Percentiles rank a stretch among this genome's conserved stretches.
Evolutionary conservation across 2,797 vertebrate genomes (phyloP).

Genomic region (Halcyon leucocephala): DNA sequence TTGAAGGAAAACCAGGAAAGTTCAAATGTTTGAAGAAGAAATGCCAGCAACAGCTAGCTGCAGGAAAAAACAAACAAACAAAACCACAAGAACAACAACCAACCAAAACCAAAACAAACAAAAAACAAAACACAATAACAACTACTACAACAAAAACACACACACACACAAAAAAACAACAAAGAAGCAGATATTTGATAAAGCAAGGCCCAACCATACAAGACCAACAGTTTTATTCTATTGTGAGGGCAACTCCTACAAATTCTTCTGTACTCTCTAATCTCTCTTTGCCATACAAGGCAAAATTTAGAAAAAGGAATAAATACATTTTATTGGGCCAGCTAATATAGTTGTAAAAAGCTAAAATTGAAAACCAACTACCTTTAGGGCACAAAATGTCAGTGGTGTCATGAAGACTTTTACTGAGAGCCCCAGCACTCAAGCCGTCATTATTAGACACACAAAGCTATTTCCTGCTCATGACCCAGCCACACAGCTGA

Average conservation of each 20-base stretch:
- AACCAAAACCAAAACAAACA: background rate
- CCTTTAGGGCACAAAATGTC: background rate
- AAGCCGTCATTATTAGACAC: background rate
- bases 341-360: background rate
- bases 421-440: background rate
- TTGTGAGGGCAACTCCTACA: background rate
- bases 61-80: background rate
- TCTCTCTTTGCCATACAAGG: background rate
- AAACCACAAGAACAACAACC: too few species aligned
- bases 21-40: background rate
- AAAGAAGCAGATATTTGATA: background rate
- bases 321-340: background rate
- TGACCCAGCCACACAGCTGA: background rate
- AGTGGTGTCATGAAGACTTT: background rate
- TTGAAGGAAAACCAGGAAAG: background rate
- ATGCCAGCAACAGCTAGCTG: background rate
- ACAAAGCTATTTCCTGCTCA: background rate
- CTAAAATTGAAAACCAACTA: background rate
- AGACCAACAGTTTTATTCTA: background rate
- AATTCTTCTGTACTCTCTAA: background rate
- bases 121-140: too few species aligned
- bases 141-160: too few species aligned
- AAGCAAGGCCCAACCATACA: background rate
- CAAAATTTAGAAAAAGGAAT: background rate
- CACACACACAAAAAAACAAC: too few species aligned